These are phyloP conservation scores for Bombus impatiens DNA, from an alignment of 1,140 invertebrate genomes.

Conservation along the genomic window DNA sequence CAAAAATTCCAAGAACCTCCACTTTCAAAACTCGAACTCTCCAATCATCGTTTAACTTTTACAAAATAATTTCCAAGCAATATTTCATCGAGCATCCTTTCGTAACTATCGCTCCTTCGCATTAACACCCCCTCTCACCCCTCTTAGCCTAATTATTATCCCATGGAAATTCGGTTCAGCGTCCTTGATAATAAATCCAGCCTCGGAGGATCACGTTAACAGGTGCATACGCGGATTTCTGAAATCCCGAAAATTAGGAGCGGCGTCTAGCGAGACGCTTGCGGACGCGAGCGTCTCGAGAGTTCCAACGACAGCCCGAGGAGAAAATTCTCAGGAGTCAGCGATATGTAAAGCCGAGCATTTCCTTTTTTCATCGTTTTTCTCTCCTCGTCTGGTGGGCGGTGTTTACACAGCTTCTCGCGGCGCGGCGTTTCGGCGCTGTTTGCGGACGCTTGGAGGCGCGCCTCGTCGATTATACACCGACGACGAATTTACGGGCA, in stretches of 20 bases:
- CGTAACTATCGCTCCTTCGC: too few species aligned
- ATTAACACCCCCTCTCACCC: too few species aligned
- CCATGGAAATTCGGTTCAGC: background rate
- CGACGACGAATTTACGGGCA: slow-evolving; percentile 47
- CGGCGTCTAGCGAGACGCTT: background rate
- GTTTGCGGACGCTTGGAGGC: slow-evolving; percentile 39
- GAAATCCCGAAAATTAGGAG: slow-evolving; percentile 34
- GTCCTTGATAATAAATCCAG: background rate
- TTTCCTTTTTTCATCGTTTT: background rate
- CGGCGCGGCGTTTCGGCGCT: slow-evolving; percentile 17
- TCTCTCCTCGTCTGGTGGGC: background rate
- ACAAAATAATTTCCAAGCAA: too few species aligned
- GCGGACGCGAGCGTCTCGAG: background rate
- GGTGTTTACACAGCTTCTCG: slow-evolving; percentile 54
- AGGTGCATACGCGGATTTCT: slow-evolving; percentile 9
- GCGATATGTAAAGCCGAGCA: slow-evolving; percentile 40
- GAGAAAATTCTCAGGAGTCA: slow-evolving; percentile 44
- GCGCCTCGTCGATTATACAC: slow-evolving; percentile 47
- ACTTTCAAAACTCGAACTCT: too few species aligned
- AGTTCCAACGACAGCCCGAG: background rate
- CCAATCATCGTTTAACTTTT: too few species aligned
- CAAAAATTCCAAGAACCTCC: too few species aligned
- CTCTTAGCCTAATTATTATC: background rate
- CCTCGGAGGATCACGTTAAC: background rate
- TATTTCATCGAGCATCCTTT: too few species aligned